Percentiles rank a stretch among this genome's conserved stretches.
These are phyloP conservation scores for Ornithoptera alexandrae DNA, from an alignment of 2,888 invertebrate genomes.

Conservation along the genomic window DNA sequence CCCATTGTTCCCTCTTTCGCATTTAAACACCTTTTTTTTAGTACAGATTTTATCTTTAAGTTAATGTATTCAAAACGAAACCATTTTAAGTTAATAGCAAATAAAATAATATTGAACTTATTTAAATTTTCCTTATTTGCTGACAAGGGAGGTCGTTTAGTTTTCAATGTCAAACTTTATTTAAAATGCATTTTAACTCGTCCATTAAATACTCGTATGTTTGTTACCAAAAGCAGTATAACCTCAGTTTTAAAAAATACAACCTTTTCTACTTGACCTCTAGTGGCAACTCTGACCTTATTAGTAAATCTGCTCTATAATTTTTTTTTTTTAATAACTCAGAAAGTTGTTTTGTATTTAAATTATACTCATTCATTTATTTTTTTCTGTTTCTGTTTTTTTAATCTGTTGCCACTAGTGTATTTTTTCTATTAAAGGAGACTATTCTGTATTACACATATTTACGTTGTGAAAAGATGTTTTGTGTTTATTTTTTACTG, in stretches of 20 bases:
- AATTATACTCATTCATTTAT: no score
- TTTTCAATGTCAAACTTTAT: constrained; percentile 11
- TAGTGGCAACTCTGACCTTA: no score
- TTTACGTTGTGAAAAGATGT: no score
- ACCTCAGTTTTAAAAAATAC: not conserved
- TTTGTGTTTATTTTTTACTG: no score
- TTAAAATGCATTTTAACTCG: constrained; percentile 5
- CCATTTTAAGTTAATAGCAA: constrained; percentile 8
- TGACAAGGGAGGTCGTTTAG: not conserved
- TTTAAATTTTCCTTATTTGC: constrained; percentile 19
- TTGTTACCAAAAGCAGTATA: not conserved
- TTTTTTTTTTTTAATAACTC: no score
- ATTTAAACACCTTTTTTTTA: not conserved
- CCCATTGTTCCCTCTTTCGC: no score
- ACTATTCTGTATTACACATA: no score
- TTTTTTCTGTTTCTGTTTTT: no score
- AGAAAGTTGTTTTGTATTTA: no score
- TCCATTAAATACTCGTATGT: not conserved
- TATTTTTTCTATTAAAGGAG: no score
- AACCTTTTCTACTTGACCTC: not conserved
- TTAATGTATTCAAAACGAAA: not conserved
- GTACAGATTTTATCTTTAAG: not conserved
- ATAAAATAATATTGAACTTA: constrained; percentile 19
- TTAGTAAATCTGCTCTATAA: no score
- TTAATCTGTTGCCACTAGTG: no score